Conservation (phyloP, 2,113 vertebrate genomes). For the Leucopsar rothschildi region DNA sequence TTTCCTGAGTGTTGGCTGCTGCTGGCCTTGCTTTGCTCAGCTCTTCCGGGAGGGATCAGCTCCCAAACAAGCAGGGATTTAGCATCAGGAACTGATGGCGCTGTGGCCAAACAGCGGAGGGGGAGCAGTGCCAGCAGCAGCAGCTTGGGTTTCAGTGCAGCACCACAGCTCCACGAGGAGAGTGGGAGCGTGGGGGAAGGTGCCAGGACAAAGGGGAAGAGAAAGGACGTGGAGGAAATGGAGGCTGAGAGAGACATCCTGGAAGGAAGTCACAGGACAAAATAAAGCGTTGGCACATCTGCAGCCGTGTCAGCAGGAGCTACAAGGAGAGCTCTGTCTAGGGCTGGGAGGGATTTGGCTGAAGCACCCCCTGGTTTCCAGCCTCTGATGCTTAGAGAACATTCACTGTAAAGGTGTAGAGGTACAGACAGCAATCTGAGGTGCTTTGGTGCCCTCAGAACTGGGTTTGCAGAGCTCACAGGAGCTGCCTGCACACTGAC, state of each 20-base stretch:
- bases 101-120: slow-evolving; percentile 16
- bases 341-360: background rate
- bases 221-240: slow-evolving; percentile 30
- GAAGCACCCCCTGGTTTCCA: background rate
- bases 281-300: slow-evolving; percentile 14
- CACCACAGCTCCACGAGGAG: background rate
- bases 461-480: background rate
- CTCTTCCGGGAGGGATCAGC: background rate
- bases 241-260: background rate
- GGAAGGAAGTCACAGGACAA: slow-evolving; percentile 23
- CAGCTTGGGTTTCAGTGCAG: slow-evolving; percentile 16
- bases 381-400: background rate
- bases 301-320: background rate
- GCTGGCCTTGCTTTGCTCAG: background rate
- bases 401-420: background rate
- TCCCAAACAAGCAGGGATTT: background rate
- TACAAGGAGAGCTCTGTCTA: slow-evolving; percentile 20
- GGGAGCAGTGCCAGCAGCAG: slow-evolving; percentile 9
- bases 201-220: slow-evolving; percentile 19
- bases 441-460: background rate
- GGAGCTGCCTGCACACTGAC: background rate
- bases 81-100: background rate
- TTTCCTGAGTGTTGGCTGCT: background rate
- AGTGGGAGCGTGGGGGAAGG: background rate
- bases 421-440: background rate